These are phyloP conservation scores for Drosophila santomea DNA, from an alignment of 1,140 invertebrate species.

Conservation along the genomic window DNA sequence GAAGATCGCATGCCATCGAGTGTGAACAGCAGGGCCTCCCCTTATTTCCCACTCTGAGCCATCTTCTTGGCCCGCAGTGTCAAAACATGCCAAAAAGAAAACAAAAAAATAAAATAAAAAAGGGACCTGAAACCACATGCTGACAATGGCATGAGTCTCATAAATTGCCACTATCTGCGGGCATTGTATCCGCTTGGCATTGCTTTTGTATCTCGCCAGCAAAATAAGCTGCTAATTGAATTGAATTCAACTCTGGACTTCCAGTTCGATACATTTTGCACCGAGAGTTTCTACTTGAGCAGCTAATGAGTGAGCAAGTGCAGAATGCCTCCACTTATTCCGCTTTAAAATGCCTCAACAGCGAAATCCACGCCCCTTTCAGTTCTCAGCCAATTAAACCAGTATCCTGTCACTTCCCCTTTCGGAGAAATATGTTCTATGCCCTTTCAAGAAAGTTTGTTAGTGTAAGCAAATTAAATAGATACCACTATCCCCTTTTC, in stretches of 20 bases:
- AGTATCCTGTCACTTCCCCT: no score
- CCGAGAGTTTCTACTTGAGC: conserved; percentile 12
- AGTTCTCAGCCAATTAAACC: conserved; percentile 74
- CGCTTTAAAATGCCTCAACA: no score
- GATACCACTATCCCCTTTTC: no score
- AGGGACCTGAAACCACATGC: conserved; percentile 52
- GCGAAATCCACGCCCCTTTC: conserved; percentile 20
- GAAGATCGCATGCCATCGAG: conserved; percentile 68
- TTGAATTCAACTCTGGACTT: conserved; percentile 68
- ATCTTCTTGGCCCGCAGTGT: conserved; percentile 35
- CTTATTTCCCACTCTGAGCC: neutral
- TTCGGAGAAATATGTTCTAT: no score
- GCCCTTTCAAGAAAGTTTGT: no score
- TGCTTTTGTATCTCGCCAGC: conserved; percentile 33
- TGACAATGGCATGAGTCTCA: conserved; percentile 61
- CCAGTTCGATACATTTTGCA: no score
- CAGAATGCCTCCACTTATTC: neutral
- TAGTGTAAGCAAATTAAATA: no score
- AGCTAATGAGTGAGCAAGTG: conserved; percentile 31
- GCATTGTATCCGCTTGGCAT: conserved; percentile 37
- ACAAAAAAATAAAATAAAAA: neutral
- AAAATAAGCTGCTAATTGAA: conserved; percentile 77
- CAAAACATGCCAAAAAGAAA: conserved; percentile 54
- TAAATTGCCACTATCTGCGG: conserved; percentile 70
- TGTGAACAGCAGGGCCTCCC: conserved; percentile 65